Conservation (phyloP, 2,888 invertebrate genomes). For the Drosophila nr. medialis region DNA sequence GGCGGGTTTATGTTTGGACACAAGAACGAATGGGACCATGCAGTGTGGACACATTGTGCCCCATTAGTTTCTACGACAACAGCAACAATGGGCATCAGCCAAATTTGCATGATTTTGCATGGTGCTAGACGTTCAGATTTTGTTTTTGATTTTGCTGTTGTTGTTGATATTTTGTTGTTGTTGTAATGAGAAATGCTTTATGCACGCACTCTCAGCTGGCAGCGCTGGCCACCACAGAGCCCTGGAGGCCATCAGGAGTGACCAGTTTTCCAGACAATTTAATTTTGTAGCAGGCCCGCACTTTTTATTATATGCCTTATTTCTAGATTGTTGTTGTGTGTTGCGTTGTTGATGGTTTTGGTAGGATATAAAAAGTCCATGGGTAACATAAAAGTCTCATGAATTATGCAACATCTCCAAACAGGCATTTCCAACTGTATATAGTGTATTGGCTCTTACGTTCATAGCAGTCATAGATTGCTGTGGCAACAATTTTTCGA, state of each 20-base stretch:
- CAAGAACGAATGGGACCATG: conserved; percentile 24
- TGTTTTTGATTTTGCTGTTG: conserved; percentile 12
- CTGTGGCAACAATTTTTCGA: too few species aligned
- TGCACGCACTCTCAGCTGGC: conserved; percentile 68
- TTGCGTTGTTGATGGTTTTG: conserved; percentile 8
- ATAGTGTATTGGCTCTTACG: not conserved
- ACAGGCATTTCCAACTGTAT: not conserved
- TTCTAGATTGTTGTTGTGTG: conserved; percentile 3
- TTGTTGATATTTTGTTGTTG: conserved; percentile 28
- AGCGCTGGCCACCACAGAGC: conserved; percentile 14
- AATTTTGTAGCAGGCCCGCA: conserved; percentile 72
- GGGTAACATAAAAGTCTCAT: conserved; percentile 2
- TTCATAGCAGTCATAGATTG: too few species aligned
- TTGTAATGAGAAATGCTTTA: conserved; percentile 75
- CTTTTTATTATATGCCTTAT: conserved; percentile 33
- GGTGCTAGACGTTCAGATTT: conserved; percentile 30
- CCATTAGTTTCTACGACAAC: conserved; percentile 76
- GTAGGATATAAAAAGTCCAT: not conserved
- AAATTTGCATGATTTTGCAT: conserved; percentile 78
- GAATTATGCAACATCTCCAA: conserved; percentile 2
- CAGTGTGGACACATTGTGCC: conserved; percentile 78
- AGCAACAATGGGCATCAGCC: conserved; percentile 48
- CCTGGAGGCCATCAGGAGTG: conserved; percentile 41
- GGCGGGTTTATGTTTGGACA: not conserved
- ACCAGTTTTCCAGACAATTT: conserved; percentile 83